These are phyloP conservation scores for Odontocerum albicorne DNA, from an alignment of 2,888 invertebrate species.

Conservation along the genomic window DNA sequence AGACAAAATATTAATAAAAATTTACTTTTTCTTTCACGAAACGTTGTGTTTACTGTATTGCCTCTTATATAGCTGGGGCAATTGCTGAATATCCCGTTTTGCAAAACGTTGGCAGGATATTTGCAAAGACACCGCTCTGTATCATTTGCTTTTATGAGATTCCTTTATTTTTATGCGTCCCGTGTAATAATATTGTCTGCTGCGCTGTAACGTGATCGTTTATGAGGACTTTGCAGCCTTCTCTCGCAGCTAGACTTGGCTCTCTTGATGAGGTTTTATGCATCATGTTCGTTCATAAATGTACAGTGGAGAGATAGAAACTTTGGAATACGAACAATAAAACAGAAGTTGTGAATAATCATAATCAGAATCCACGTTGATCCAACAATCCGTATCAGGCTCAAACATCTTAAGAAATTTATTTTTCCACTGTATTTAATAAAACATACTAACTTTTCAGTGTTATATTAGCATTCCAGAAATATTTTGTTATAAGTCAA, in stretches of 20 bases:
- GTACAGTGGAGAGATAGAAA: no score
- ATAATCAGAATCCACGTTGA: no score
- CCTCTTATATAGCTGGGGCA: background rate
- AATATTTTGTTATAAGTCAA: no score
- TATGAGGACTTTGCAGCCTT: conserved; percentile 4
- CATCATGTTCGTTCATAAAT: no score
- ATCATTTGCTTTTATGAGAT: conserved; percentile 23
- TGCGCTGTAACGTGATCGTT: conserved; percentile 16
- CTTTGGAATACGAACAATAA: no score
- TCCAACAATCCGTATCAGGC: no score
- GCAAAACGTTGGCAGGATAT: background rate
- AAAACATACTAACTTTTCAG: no score
- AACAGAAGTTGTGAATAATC: no score
- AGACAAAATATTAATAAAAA: no score
- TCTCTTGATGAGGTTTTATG: background rate
- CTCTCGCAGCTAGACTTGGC: background rate
- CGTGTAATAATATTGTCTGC: conserved; percentile 24
- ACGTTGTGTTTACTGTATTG: background rate
- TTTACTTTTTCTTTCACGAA: background rate
- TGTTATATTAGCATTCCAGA: no score
- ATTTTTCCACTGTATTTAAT: no score
- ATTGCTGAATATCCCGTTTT: background rate
- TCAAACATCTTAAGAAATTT: no score
- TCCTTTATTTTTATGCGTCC: conserved; percentile 28
- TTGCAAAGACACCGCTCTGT: background rate